Base-by-base conservation (phyloP, 2,797 vertebrate genomes). In the Hippocampus kuda region DNA sequence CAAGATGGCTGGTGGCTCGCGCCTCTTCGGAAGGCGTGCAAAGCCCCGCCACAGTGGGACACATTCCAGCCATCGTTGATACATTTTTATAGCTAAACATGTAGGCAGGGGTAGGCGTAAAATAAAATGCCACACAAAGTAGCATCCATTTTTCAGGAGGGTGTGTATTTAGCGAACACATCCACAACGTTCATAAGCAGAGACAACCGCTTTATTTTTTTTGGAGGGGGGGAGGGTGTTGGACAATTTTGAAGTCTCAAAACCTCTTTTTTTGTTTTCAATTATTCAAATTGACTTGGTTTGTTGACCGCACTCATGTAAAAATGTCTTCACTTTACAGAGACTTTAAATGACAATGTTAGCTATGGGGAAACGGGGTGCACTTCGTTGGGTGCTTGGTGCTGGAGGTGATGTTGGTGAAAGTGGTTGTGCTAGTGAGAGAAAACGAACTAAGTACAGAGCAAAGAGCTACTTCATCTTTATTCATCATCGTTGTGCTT, bases 401-500 rank as follows among this genome's bases (percentile, higher is more conserved):
- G n/a, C 10, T 12, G 24, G n/a, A 81, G 85, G 82, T 77, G 30
- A 70, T 71, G 72, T 64, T 77, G 79, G 79, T 59, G 76, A 73
- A 73, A 71, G 61, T 67, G 79, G 70, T 59, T 82, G 48, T 75
- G 59, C 26, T 2, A 11, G 34, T 42, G 54, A 61, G 5, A 74
- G 10, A 75, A 71, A 81, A 79, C 68, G 57, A 85, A 88, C 86
- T 73, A 83, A 85, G 83, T 83, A 81, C 88, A 80, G 87, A 90
- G 78, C 83, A 85, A 86, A 89, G 71, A 85, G 89, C 85, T 85
- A 85, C 72, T 83, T 87, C 26, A 81, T 80, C 88, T 91, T 91
- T 90, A 91, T 90, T 92, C 56, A 83, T 92, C 56, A 83, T 78
- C 70, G 77, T 90, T 92, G 90, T 91, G 90, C 87, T 91, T 92